Evolutionary conservation across 2,797 vertebrate genomes (phyloP).

Genomic region (Hybognathus amarus): DNA sequence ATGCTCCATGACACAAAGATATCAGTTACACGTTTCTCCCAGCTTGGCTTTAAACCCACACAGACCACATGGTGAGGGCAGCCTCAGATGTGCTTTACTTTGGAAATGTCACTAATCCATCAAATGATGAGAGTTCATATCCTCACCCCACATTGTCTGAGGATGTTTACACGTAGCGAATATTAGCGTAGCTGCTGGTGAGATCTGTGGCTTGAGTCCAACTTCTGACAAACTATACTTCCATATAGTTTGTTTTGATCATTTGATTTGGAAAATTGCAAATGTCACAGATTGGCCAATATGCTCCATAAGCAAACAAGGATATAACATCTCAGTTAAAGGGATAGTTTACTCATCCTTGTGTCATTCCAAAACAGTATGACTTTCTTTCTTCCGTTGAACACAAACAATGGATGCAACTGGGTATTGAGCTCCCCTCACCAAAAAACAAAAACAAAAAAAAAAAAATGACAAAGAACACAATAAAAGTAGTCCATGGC

Average conservation of each 20-base stretch:
- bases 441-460: too few species aligned
- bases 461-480: background rate
- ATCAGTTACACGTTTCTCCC: conserved; percentile 68
- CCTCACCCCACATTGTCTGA: conserved; percentile 53
- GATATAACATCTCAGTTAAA: conserved; percentile 16
- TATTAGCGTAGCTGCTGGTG: conserved; percentile 41
- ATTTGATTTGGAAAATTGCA: conserved; percentile 25
- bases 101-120: conserved; percentile 82
- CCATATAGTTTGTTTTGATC: conserved; percentile 43
- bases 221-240: conserved; percentile 58
- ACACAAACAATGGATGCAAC: background rate
- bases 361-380: background rate
- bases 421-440: background rate
- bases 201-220: conserved; percentile 53
- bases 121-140: conserved; percentile 64
- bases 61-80: conserved; percentile 57
- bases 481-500: background rate
- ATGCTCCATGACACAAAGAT: conserved; percentile 71
- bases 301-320: conserved; percentile 29
- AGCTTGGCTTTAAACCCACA: conserved; percentile 71
- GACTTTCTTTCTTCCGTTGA: background rate
- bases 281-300: conserved; percentile 37
- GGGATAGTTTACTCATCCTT: conserved; percentile 4
- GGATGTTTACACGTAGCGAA: conserved; percentile 56
- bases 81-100: conserved; percentile 71